Percentiles rank a stretch among this genome's conserved stretches.
These are phyloP conservation scores for Battus philenor DNA, from an alignment of 1,140 invertebrate species.

Conservation along the genomic window DNA sequence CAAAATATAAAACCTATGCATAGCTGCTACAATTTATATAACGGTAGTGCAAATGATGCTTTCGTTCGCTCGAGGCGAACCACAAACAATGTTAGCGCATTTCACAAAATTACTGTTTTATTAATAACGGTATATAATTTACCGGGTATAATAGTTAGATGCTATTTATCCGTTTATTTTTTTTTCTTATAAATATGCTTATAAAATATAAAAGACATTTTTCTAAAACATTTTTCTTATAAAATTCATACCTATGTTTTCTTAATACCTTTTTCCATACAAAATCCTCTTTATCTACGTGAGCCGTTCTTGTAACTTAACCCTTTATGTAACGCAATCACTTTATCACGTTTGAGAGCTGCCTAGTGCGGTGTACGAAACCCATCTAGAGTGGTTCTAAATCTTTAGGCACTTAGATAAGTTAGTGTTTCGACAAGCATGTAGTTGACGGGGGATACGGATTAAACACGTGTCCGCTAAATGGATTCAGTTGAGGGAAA, in stretches of 20 bases:
- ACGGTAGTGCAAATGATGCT: no score
- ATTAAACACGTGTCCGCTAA: no score
- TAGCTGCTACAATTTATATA: no score
- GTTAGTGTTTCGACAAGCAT: constrained; percentile 1
- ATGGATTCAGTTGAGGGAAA: no score
- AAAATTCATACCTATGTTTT: background rate
- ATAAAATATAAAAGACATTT: background rate
- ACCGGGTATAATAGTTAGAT: no score
- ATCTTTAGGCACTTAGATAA: constrained; percentile 1
- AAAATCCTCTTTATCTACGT: background rate
- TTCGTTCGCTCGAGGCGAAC: no score
- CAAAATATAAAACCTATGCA: no score
- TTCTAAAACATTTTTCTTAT: background rate
- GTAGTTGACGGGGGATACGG: no score
- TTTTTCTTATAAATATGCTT: background rate
- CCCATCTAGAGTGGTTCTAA: background rate
- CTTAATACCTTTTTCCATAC: background rate
- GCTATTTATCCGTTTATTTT: no score
- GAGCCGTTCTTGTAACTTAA: background rate
- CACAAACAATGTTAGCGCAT: no score
- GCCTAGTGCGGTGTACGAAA: background rate
- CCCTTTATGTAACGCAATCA: constrained; percentile 1
- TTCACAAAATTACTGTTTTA: no score
- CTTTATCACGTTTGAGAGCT: background rate
- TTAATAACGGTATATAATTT: no score